A percentile compares a stretch with the other conserved stretches of the same genome.
Evolutionary conservation across 2,113 vertebrate genomes (phyloP).

Genomic region (Rissa tridactyla): DNA sequence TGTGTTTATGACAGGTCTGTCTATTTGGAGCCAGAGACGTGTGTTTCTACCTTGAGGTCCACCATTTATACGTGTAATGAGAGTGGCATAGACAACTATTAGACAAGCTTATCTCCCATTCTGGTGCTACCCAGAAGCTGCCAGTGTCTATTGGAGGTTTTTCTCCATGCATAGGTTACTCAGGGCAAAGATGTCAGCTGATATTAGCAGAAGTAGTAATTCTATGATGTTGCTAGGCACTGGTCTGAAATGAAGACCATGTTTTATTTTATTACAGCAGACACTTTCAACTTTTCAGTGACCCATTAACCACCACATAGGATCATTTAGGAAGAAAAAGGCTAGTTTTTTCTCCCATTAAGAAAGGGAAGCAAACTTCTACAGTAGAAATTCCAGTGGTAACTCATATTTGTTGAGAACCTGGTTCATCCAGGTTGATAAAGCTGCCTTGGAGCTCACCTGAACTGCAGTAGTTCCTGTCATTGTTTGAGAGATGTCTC

Average conservation of each 20-base stretch:
- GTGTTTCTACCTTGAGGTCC: not conserved
- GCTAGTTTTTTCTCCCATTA: not conserved
- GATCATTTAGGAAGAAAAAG: not conserved
- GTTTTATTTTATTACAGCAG: not conserved
- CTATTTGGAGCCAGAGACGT: not conserved
- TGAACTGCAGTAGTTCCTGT: not conserved
- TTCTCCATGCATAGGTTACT: not conserved
- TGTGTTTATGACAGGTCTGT: not conserved
- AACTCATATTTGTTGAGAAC: not conserved
- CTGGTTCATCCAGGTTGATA: not conserved
- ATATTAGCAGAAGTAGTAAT: not conserved
- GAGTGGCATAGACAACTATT: not conserved
- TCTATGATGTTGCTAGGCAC: not conserved
- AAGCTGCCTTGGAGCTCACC: not conserved
- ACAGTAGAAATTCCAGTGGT: not conserved
- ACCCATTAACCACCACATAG: not conserved
- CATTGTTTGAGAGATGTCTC: not conserved
- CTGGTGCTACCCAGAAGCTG: not conserved
- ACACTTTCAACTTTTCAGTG: not conserved
- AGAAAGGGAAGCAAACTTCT: not conserved
- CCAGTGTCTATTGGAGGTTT: not conserved
- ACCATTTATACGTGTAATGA: not conserved
- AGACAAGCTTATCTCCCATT: not conserved
- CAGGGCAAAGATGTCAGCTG: not conserved
- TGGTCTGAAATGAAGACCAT: not conserved